Base-by-base conservation (phyloP, 1,140 invertebrate genomes). In the Drosophila ficusphila region DNA sequence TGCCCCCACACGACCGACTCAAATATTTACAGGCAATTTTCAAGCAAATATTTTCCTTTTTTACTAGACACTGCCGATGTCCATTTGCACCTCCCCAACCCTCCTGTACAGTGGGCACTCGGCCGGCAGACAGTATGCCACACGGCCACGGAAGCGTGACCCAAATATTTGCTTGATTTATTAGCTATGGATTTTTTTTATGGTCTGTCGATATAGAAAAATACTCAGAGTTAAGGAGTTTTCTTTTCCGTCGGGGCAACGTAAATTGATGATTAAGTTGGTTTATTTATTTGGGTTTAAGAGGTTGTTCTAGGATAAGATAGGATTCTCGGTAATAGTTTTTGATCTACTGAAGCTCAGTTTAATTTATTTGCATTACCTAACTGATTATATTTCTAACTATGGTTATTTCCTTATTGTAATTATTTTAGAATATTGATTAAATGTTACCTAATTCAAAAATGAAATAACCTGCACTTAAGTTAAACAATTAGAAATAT, bases 121-220 rank as follows among this genome's bases (percentile, higher is more conserved):
- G 36, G 27, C 41, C 34, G 47, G 29, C 51, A 52, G 39, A 58
- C 39, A 16, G 25, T 23, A 27, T 44, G 48, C 33, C 49, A 52
- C 14, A 21, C 11, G 29, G 27, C 44, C 76, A 79, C 81, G 82
- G 82, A 86, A 86, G 69, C 82, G 82, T 86, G 82, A 86, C 82
- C 82, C 82, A 86, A 86, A 86, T 86, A 86, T 88, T 88, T 86
- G 82, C 85, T 86, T 86, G 82, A 86, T 86, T 86, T 86, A 86
- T 86, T 88, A 86, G 68, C 82, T 86, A 71, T 39, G n/a, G 19
- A 29, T 70, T 41, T 72, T 64, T 60, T 46, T 72, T 74, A 57
- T 76, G 58, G 70, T 73, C 48, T 31, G 67, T 61, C 47, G 48
- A 57, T 64, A 54, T 19, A 61, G 69, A 51, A 67, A 76, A 71